A percentile compares a stretch with the other conserved stretches of the same genome.
Conservation (phyloP, 2,888 invertebrate genomes). For the Ectemnius continuus region DNA sequence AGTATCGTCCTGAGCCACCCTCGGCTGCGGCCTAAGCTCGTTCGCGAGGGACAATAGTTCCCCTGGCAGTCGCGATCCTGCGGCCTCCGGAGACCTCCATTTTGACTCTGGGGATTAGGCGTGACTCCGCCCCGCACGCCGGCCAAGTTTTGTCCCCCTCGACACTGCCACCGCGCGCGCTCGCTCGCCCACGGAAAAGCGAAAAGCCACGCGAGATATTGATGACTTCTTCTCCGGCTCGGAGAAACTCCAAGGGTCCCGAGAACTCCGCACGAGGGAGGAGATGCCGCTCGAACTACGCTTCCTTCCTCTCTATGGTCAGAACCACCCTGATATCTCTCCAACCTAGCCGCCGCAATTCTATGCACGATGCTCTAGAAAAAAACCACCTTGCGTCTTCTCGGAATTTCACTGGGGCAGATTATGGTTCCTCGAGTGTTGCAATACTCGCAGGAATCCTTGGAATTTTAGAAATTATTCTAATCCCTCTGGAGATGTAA, state of each 20-base stretch:
- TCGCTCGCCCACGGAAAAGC: constrained; percentile 56
- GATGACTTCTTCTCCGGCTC: constrained; percentile 72
- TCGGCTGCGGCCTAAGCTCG: constrained; percentile 53
- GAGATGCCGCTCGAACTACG: background rate
- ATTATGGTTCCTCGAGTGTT: no score
- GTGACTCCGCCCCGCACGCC: constrained; percentile 74
- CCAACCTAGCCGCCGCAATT: background rate
- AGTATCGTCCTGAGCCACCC: constrained; percentile 68
- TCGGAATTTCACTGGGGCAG: background rate
- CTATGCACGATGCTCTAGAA: background rate
- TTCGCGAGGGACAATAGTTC: constrained; percentile 53
- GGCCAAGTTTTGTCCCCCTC: constrained; percentile 60
- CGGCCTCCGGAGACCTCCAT: constrained; percentile 77
- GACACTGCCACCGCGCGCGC: constrained; percentile 66
- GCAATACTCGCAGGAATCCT: no score
- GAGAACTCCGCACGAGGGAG: background rate
- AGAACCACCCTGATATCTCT: background rate
- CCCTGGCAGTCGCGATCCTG: constrained; percentile 36
- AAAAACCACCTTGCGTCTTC: constrained; percentile 1
- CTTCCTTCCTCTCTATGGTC: constrained; percentile 1
- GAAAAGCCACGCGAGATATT: constrained; percentile 74
- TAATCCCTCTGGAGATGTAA: no score
- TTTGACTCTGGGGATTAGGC: constrained; percentile 78
- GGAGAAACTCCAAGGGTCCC: background rate
- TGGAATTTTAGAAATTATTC: no score